Conservation (phyloP, 2,888 invertebrate genomes). For the Eupithecia insigniata region DNA sequence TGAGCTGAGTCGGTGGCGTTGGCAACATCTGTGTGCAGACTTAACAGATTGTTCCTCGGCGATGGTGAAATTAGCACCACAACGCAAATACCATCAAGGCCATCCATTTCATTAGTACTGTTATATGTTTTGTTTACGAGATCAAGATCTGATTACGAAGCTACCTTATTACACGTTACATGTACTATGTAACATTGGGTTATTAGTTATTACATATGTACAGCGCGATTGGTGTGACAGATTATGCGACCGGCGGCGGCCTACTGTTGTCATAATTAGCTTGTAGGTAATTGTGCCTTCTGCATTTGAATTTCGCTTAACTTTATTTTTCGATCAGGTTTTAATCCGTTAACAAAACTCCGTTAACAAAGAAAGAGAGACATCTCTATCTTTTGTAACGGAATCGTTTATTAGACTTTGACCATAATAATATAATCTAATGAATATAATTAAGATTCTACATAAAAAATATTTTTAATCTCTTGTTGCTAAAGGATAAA, state of each 20-base stretch:
- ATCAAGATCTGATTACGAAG: slow-evolving; percentile 20
- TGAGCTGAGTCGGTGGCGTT: too few relatives aligned
- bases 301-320: neutral
- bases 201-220: slow-evolving; percentile 19
- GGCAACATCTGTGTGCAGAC: too few relatives aligned
- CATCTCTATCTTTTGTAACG: too few relatives aligned
- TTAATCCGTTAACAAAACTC: too few relatives aligned
- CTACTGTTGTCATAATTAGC: slow-evolving; percentile 9
- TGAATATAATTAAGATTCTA: too few relatives aligned
- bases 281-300: neutral
- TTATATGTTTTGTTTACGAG: neutral
- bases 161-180: neutral
- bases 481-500: too few relatives aligned
- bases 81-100: neutral
- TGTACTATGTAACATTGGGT: slow-evolving; percentile 14
- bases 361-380: too few relatives aligned
- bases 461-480: too few relatives aligned
- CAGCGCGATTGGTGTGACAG: slow-evolving; percentile 17
- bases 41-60: too few relatives aligned
- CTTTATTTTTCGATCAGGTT: neutral
- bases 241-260: slow-evolving; percentile 24
- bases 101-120: neutral
- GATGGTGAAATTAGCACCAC: neutral
- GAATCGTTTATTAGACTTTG: too few relatives aligned
- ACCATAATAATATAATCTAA: too few relatives aligned